Conservation (phyloP, 2,797 vertebrate species). For the Glossophaga mutica region DNA sequence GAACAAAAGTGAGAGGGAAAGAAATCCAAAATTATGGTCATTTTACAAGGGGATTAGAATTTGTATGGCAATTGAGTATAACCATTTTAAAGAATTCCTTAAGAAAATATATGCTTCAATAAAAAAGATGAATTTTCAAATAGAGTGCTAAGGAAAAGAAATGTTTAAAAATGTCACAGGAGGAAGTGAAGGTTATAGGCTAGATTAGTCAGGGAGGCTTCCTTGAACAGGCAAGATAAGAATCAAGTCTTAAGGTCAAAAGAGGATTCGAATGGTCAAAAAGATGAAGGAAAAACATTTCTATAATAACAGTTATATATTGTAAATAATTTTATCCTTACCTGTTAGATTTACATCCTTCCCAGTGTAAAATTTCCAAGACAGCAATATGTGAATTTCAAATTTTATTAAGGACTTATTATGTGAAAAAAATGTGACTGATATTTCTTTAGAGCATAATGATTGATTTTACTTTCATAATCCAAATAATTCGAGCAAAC, state of each 20-base stretch:
- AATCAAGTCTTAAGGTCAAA: neutral
- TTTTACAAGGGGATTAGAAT: neutral
- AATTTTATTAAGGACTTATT: neutral
- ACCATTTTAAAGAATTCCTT: neutral
- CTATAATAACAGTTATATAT: neutral
- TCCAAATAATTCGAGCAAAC: conserved; percentile 29
- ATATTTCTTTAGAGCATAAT: neutral
- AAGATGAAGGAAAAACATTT: neutral
- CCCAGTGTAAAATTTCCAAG: neutral
- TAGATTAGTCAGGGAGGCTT: neutral
- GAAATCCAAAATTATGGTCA: neutral
- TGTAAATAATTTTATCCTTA: neutral
- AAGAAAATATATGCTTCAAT: neutral
- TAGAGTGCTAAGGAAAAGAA: neutral
- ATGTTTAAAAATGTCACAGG: neutral
- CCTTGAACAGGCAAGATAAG: neutral
- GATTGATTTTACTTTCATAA: neutral
- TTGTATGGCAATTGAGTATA: neutral
- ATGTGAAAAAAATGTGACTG: neutral
- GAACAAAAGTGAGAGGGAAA: neutral
- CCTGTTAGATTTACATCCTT: neutral
- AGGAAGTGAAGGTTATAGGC: neutral
- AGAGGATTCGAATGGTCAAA: neutral
- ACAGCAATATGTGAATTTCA: conserved; percentile 9
- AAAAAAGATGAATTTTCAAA: neutral